Evolutionary conservation across 2,888 invertebrate genomes (phyloP).

Genomic region (Hedychridium roseum): DNA sequence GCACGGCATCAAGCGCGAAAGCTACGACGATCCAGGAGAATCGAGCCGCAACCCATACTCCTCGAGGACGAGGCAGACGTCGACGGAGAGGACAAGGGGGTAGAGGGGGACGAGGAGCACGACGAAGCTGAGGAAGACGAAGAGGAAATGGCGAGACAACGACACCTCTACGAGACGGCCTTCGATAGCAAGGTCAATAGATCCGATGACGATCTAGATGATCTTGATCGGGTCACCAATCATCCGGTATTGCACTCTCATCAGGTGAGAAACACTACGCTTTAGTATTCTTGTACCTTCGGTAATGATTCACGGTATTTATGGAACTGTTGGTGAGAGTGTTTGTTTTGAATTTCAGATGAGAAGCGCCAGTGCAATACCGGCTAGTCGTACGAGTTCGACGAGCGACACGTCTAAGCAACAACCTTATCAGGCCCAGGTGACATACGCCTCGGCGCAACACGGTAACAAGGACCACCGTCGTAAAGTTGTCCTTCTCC

Average conservation of each 20-base stretch:
- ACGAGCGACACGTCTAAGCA: slow-evolving; percentile 51
- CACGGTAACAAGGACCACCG: slow-evolving; percentile 59
- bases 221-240: slow-evolving; percentile 82
- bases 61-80: slow-evolving; percentile 71
- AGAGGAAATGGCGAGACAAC: slow-evolving; percentile 70
- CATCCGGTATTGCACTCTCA: slow-evolving; percentile 72
- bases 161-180: slow-evolving; percentile 88
- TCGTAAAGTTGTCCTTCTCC: slow-evolving; percentile 62
- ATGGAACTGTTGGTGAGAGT: slow-evolving; percentile 1
- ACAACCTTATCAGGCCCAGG: slow-evolving; percentile 31
- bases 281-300: too few species aligned
- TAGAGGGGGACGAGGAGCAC: slow-evolving; percentile 54
- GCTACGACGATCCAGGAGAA: slow-evolving; percentile 72
- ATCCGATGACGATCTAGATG: slow-evolving; percentile 82
- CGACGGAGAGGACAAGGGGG: slow-evolving; percentile 66
- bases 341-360: slow-evolving; percentile 25
- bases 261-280: slow-evolving; percentile 34
- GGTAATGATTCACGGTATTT: too few species aligned
- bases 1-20: slow-evolving; percentile 59
- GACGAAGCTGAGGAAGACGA: slow-evolving; percentile 66
- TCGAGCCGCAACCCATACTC: slow-evolving; percentile 74
- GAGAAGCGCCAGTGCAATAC: slow-evolving; percentile 38
- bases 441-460: slow-evolving; percentile 35
- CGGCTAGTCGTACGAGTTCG: slow-evolving; percentile 50
- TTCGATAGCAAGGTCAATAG: slow-evolving; percentile 87